Percentiles rank a stretch among this genome's conserved stretches.
Evolutionary conservation across 2,797 vertebrate species (phyloP).

Genomic region (Peromyscus aztecus): DNA sequence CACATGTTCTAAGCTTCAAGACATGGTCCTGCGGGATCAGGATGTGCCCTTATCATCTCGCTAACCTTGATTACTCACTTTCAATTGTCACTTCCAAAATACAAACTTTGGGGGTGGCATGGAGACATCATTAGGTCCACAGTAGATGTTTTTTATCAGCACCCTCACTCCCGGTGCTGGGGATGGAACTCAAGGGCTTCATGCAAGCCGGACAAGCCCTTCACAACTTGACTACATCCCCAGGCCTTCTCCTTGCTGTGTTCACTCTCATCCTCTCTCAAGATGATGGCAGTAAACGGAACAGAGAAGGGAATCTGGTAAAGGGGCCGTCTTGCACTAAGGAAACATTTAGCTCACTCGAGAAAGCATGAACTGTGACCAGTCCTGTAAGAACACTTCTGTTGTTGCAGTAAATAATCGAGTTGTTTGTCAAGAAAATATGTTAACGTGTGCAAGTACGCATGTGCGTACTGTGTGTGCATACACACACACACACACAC

Average conservation of each 20-base stretch:
- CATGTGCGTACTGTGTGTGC: neutral
- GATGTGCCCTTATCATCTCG: too few species aligned
- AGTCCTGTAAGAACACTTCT: neutral
- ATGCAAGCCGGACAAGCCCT: neutral
- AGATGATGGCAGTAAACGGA: neutral
- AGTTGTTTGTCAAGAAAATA: constrained; percentile 25
- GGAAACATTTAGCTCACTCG: neutral
- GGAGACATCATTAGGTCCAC: too few species aligned
- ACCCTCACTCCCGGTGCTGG: neutral
- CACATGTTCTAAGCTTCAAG: neutral
- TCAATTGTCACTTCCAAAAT: neutral
- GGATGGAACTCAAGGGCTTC: neutral
- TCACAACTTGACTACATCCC: neutral
- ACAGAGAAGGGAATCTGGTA: neutral
- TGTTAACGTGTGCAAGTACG: neutral
- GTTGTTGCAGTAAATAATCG: neutral
- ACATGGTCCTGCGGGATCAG: neutral
- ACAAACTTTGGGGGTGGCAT: neutral
- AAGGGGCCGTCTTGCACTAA: neutral
- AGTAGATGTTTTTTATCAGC: neutral
- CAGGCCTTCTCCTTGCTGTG: too few species aligned
- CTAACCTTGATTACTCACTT: neutral
- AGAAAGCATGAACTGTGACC: neutral
- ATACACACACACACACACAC: too few species aligned
- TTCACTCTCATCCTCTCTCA: neutral